Evolutionary conservation across 2,797 vertebrate genomes (phyloP), one percentile per base, ranked within the genome.

Genomic region (Enteromius argenteus): DNA sequence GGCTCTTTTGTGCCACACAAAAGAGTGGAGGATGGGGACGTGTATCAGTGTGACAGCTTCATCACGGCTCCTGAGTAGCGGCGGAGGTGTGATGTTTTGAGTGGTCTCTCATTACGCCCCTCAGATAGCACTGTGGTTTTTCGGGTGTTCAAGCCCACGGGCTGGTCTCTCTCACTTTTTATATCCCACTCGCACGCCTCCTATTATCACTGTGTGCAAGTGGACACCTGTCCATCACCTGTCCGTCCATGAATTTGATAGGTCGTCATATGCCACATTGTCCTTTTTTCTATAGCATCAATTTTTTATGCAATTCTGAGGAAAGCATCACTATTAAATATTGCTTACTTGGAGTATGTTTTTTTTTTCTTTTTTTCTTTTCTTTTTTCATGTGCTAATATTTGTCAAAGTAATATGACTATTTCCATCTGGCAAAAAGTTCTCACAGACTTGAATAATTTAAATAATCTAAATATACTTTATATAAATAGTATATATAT

Each of bases 1-100:
- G 68, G 83, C 79, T 90, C 83, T 90, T 89, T 93, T 94, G 91
- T 93, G 62, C 81, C 49, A 62, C 49, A 94, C 91, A 93, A 92
- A 92, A 89, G 90, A 87, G 83, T 85, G 85, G 85, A 84, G 88
- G 58, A 79, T 58, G 85, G 89, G 87, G 76, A 89, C 88, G 87
- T 86, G 88, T 88, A 85, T 89, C 89, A 86, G 58, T 87, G 88
- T 87, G 89, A 91, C 87, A 89, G 76, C 71, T 84, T 89, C 87
- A 90, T 84, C 88, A 81, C 81, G 81, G 84, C 81, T 71, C 87
- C 76, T 88, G 89, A 88, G 85, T 89, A 87, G 72, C 83, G 83
- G 80, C 53, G 62, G 66, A 76, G 42, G 83, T 87, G 86, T 80
- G 82, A 81, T 85, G 89, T 92, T 90, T 88, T 73, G 87, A 81